Evolutionary conservation across 2,113 vertebrate species (phyloP).

Genomic region (Melanostigma gelatinosum): DNA sequence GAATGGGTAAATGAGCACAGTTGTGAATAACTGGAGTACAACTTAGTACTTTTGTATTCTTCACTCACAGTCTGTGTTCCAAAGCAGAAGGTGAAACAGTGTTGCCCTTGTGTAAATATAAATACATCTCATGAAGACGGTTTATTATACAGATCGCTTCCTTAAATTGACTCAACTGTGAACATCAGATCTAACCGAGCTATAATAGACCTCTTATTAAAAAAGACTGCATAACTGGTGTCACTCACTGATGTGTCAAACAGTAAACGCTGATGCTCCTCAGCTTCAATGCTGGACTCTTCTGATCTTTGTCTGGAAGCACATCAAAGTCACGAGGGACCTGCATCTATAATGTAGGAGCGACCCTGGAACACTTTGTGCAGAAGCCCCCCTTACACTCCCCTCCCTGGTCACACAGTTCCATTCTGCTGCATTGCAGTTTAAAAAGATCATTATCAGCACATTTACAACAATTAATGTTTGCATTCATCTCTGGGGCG

Average conservation of each 20-base stretch:
- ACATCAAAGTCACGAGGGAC: background rate
- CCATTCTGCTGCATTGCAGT: constrained; percentile 61
- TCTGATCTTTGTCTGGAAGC: background rate
- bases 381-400: background rate
- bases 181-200: background rate
- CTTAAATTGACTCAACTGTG: background rate
- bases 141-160: background rate
- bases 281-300: background rate
- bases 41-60: background rate
- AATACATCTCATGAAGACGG: too few relatives aligned
- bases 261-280: background rate
- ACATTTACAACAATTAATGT: constrained; percentile 72
- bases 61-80: background rate
- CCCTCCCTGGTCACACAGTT: constrained; percentile 20
- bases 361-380: constrained; percentile 10
- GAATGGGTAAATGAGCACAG: too few relatives aligned
- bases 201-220: background rate
- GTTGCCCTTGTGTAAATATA: too few relatives aligned
- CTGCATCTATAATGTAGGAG: background rate
- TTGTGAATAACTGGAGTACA: too few relatives aligned
- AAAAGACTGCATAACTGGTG: background rate
- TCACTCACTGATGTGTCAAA: background rate
- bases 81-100: too few relatives aligned
- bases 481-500: constrained; percentile 61
- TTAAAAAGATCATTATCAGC: constrained; percentile 69